phyloP scores from a whole-genome alignment of 2,888 invertebrate species.

The Sturmia bella region DNA sequence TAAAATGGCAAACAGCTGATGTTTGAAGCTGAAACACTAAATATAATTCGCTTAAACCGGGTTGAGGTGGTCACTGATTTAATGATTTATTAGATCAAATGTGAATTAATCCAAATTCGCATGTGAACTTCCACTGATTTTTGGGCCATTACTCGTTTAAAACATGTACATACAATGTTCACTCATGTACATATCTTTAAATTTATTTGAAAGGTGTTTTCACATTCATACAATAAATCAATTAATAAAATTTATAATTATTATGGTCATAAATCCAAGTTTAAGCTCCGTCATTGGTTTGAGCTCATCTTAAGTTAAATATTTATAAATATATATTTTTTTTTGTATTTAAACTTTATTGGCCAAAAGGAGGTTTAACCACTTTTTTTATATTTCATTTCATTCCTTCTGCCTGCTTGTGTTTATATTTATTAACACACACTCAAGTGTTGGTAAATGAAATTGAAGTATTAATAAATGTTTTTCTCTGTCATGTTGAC shows the following conservation, averaged over 20 bases:
- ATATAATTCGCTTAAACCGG: no score
- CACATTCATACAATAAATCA: constrained; percentile 76
- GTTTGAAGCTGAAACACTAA: no score
- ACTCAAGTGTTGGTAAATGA: constrained; percentile 13
- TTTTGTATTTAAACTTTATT: constrained; percentile 37
- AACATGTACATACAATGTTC: not conserved
- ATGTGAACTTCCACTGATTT: no score
- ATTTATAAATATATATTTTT: constrained; percentile 5
- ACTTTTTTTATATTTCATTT: constrained; percentile 22
- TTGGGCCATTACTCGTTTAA: constrained; percentile 32
- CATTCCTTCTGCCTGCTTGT: not conserved
- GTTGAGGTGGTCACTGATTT: no score
- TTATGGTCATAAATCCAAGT: constrained; percentile 79
- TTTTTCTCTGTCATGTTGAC: constrained; percentile 64
- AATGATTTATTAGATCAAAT: no score
- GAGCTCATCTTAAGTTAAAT: constrained; percentile 25
- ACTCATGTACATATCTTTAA: not conserved
- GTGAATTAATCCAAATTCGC: no score
- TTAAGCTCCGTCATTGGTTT: constrained; percentile 68
- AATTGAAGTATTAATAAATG: constrained; percentile 62
- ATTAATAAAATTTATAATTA: constrained; percentile 80
- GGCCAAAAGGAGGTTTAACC: constrained; percentile 60
- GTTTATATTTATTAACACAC: constrained; percentile 28
- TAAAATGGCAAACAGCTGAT: no score
- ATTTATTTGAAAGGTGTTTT: constrained; percentile 52